Percentiles rank a stretch among this genome's conserved stretches.
These are phyloP conservation scores for Microcebus murinus DNA, from an alignment of 2,113 vertebrate genomes.

Conservation along the genomic window DNA sequence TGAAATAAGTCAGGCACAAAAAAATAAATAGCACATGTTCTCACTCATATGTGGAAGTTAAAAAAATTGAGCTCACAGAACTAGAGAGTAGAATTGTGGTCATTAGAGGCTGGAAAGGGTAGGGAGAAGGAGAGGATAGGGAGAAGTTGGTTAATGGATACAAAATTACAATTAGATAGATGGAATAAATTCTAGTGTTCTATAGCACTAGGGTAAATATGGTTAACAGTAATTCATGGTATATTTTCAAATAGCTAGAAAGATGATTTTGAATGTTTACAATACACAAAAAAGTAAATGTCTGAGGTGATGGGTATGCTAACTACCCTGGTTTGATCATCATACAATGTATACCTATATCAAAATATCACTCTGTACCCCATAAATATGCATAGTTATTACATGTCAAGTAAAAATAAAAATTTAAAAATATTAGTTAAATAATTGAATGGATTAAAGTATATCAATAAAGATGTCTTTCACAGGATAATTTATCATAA, in stretches of 20 bases:
- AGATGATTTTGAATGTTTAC: neutral
- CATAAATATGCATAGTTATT: neutral
- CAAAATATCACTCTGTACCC: neutral
- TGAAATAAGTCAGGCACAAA: neutral
- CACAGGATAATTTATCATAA: neutral
- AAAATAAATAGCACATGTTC: neutral
- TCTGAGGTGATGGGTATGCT: neutral
- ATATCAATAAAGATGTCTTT: neutral
- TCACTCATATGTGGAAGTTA: neutral
- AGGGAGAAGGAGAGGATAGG: neutral
- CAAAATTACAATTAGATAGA: neutral
- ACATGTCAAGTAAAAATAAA: neutral
- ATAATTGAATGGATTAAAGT: slow-evolving; percentile 19
- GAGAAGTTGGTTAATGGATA: neutral
- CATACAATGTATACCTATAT: neutral
- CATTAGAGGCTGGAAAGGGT: neutral
- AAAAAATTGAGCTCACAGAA: neutral
- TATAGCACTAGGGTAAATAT: neutral
- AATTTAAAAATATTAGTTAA: neutral
- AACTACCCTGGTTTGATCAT: neutral
- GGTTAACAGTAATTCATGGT: neutral
- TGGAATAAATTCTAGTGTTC: neutral
- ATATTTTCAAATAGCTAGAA: neutral
- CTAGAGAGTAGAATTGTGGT: neutral
- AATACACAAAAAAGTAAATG: neutral